Conservation (phyloP, 2,888 invertebrate genomes). For the Nemotelus nigrinus region DNA sequence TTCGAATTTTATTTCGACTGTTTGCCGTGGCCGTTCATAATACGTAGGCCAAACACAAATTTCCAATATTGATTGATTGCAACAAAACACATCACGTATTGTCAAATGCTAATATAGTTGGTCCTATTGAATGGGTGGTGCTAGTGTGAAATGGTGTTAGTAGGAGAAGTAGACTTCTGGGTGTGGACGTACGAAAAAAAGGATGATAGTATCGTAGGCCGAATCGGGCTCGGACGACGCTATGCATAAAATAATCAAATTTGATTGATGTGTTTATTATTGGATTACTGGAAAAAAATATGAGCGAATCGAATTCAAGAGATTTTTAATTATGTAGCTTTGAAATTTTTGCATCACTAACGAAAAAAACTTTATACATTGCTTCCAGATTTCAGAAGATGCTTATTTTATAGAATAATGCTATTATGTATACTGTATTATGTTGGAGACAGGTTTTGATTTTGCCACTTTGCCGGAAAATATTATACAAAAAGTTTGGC, state of each 20-base stretch:
- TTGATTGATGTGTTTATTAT: slow-evolving; percentile 50
- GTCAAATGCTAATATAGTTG: slow-evolving; percentile 47
- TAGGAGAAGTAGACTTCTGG: background rate
- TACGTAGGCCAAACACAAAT: slow-evolving; percentile 27
- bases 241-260: slow-evolving; percentile 50
- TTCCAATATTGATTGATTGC: slow-evolving; percentile 49
- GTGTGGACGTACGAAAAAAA: background rate
- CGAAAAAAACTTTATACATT: background rate
- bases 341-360: background rate
- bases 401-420: too few species aligned
- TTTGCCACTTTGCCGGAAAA: too few species aligned
- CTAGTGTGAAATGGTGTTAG: background rate
- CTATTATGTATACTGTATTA: too few species aligned
- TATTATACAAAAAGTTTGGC: too few species aligned
- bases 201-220: slow-evolving; percentile 18
- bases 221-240: slow-evolving; percentile 28
- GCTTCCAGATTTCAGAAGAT: too few species aligned
- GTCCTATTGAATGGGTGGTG: background rate
- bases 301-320: slow-evolving; percentile 36
- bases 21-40: slow-evolving; percentile 31
- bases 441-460: too few species aligned
- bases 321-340: slow-evolving; percentile 41
- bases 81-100: slow-evolving; percentile 42
- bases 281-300: slow-evolving; percentile 43
- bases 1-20: slow-evolving; percentile 4